A percentile compares a stretch with the other conserved stretches of the same genome.
These are phyloP conservation scores for Bombus breviceps DNA, from an alignment of 1,140 invertebrate species.

Conservation along the genomic window DNA sequence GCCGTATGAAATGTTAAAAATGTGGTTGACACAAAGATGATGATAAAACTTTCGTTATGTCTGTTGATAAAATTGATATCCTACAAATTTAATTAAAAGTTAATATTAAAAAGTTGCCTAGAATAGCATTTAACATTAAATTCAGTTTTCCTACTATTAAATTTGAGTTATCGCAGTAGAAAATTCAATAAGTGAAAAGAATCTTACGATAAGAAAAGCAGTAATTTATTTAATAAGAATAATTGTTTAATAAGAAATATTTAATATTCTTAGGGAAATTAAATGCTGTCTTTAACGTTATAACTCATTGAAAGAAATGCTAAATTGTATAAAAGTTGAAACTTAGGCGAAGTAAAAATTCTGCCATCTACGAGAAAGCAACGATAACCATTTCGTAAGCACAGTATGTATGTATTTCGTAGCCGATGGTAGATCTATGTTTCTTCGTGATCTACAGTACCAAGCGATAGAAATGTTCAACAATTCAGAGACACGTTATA, in stretches of 20 bases:
- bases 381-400: not conserved
- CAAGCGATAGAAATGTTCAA: not conserved
- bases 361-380: constrained; percentile 57
- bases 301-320: not conserved
- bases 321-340: too few relatives aligned
- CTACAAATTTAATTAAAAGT: not conserved
- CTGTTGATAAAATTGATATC: too few relatives aligned
- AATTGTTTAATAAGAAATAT: too few relatives aligned
- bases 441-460: constrained; percentile 25
- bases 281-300: not conserved
- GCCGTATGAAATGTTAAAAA: not conserved
- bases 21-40: not conserved
- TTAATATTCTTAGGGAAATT: not conserved
- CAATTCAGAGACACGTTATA: not conserved
- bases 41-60: not conserved
- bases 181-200: not conserved
- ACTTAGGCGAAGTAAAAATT: not conserved
- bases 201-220: not conserved
- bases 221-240: not conserved
- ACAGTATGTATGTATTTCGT: not conserved
- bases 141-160: too few relatives aligned
- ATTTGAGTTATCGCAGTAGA: not conserved
- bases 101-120: not conserved
- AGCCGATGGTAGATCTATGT: constrained; percentile 20
- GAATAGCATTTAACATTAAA: not conserved